Base-by-base conservation (phyloP, 37 sponge, comb jelly and placozoan genomes). In the Haliclona indistincta region DNA sequence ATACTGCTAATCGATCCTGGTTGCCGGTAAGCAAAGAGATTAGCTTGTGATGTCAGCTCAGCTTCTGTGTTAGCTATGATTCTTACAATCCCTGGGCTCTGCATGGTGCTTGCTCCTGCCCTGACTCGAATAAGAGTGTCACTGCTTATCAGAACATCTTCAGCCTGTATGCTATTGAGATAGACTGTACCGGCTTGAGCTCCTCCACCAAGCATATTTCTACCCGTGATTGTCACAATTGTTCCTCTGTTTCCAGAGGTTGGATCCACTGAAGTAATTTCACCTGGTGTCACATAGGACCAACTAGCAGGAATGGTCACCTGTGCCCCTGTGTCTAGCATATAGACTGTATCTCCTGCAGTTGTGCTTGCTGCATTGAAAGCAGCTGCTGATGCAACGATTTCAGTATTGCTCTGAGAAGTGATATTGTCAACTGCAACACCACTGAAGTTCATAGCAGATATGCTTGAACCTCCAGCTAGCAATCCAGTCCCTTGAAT, bases 151-250 rank as follows among this genome's bases (percentile, higher is more conserved):
- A 65, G 20, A 19, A 89, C 71, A 3, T 70, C 63, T 3, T 41
- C 28, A 23, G 61, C 76, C 29, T 60, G 61, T 2, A 83, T 65
- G 0, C 53, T 26, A 61, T 74, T 70, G 23, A 89, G 72, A 15
- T 34, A 45, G 4, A 89, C 85, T 11, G 44, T 36, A 0, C 15
- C 29, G 1, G 56, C 68, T 15, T 65, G 37, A 7, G 15, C 47
- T 20, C 81, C 90, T 45, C 85, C 90, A 26, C 76, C 84, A 43
- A 89, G 81, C 33, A 89, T 25, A 41, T 43, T 28, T 2, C 15
- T 58, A 1, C 93, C 93, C 11, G 47, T 37, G n/a, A 92, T 87
- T 37, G 84, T 87, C 2, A 92, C 85, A 7, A 77, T 26, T 2
- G 88, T 86, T 20, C 93, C 93, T 22, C 64, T 63, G 1, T 42